Evolutionary conservation across 2,888 invertebrate species (phyloP).

Genomic region (Syritta pipiens): DNA sequence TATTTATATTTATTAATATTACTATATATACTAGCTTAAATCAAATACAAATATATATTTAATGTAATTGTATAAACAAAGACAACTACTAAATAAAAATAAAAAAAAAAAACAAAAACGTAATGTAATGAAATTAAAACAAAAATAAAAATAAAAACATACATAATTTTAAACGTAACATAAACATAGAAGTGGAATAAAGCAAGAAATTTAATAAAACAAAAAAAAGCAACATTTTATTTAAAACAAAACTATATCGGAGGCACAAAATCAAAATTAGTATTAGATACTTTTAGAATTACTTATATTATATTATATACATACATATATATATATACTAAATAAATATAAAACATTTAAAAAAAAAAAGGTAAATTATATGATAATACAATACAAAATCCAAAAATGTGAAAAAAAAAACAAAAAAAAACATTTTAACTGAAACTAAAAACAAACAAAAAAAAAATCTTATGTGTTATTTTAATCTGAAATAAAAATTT

Average conservation of each 20-base stretch:
- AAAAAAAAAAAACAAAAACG: slow-evolving; percentile 4
- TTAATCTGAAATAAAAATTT: slow-evolving; percentile 70
- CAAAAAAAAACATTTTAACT: slow-evolving; percentile 46
- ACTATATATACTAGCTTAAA: slow-evolving; percentile 51
- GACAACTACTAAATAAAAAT: slow-evolving; percentile 25
- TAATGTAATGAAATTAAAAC: slow-evolving; percentile 16
- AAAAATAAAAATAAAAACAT: slow-evolving; percentile 24
- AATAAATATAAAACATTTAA: slow-evolving; percentile 50
- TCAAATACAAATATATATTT: slow-evolving; percentile 61
- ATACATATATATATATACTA: slow-evolving; percentile 51
- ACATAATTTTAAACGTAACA: slow-evolving; percentile 22
- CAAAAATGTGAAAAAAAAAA: slow-evolving; percentile 30
- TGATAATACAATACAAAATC: slow-evolving; percentile 33
- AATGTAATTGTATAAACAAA: slow-evolving; percentile 63
- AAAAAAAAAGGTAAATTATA: slow-evolving; percentile 35
- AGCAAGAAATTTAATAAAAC: slow-evolving; percentile 18
- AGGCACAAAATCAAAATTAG: slow-evolving; percentile 74
- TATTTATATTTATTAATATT: slow-evolving; percentile 69
- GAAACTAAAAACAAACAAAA: slow-evolving; percentile 50
- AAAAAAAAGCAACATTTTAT: slow-evolving; percentile 25
- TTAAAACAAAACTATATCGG: slow-evolving; percentile 71
- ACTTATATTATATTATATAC: slow-evolving; percentile 62
- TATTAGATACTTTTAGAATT: slow-evolving; percentile 70
- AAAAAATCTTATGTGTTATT: slow-evolving; percentile 68
- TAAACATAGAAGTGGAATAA: slow-evolving; percentile 29